Percentiles rank a stretch among this genome's conserved stretches.
Evolutionary conservation across 2,797 vertebrate genomes (phyloP).

Genomic region (Catamblyrhynchus diadema): DNA sequence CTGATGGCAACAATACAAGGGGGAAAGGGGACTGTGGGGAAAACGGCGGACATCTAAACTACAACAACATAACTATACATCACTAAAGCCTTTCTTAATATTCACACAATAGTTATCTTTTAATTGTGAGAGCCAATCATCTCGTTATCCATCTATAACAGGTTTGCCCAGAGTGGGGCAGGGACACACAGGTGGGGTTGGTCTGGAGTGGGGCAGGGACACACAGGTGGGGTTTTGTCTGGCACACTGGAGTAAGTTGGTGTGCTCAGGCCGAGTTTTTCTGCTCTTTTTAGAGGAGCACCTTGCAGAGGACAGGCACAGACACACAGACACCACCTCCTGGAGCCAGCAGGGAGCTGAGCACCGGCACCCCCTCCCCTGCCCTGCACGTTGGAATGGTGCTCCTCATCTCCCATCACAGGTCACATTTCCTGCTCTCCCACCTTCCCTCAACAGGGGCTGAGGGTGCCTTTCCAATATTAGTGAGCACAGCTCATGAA

Average conservation of each 20-base stretch:
- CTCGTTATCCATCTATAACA: no score
- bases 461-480: background rate
- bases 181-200: background rate
- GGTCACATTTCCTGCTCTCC: background rate
- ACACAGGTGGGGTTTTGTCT: fast-evolving
- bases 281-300: background rate
- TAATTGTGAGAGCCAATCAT: no score
- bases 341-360: fast-evolving
- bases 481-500: fast-evolving
- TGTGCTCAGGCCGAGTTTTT: background rate
- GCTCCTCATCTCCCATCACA: fast-evolving
- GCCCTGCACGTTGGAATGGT: fast-evolving
- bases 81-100: no score
- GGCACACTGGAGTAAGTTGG: fast-evolving
- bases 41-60: no score
- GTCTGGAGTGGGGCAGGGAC: background rate
- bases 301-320: fast-evolving
- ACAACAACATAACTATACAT: no score
- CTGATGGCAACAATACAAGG: no score
- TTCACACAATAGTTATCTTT: no score
- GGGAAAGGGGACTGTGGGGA: no score
- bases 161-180: fast-evolving
- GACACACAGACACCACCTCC: background rate
- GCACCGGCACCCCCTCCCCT: background rate
- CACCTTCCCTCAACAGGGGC: background rate